Evolutionary conservation across 92 coral and sea anemone species (phyloP), one percentile per base, ranked within the genome.

Genomic region (Muricea muricata): DNA sequence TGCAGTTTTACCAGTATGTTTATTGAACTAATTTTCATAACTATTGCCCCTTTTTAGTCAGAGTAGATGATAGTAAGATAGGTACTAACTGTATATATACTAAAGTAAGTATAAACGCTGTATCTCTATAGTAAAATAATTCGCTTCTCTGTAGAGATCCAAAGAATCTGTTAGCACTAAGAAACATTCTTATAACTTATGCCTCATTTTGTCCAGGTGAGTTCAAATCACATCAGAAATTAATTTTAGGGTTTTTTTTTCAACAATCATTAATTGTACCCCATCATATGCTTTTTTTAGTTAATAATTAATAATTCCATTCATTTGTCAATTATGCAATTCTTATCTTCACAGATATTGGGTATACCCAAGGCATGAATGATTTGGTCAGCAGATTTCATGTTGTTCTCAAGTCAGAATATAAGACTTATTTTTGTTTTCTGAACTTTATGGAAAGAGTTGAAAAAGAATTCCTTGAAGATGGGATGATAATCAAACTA

Each of bases 321-420:
- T 52, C 9, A 37, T 9, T 37, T 37, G 4, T 4, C 42, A 18
- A 13, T 26, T 32, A 33, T 56, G 30, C 54, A 29, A 21, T 58
- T 86, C 56, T 12, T 74, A 20, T 13, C 4, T 52, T 52, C 60
- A 17, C 57, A 96, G 99, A 96, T 88, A 91, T 96, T 35, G 99
- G 99, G 12, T 96, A 96, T 75, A 97, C 93, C 32, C 99, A 96
- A 73, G 99, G 99, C 21, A 96, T 96, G 92, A 96, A 94, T 65
- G 99, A 96, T 37, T 87, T 94, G 46, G 90, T 96, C 58, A 94
- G 99, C 45, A 52, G 99, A 66, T 96, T 96, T 78, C 75, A 94
- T 24, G 94, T 96, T 17, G 99, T 96, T 12, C 90, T 96, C 70
- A 90, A 91, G 13, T 93, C 98, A 25, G 99, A 96, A 86, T 89